Conservation (phyloP, 2,797 vertebrate genomes). For the Aulostomus chinensis region DNA sequence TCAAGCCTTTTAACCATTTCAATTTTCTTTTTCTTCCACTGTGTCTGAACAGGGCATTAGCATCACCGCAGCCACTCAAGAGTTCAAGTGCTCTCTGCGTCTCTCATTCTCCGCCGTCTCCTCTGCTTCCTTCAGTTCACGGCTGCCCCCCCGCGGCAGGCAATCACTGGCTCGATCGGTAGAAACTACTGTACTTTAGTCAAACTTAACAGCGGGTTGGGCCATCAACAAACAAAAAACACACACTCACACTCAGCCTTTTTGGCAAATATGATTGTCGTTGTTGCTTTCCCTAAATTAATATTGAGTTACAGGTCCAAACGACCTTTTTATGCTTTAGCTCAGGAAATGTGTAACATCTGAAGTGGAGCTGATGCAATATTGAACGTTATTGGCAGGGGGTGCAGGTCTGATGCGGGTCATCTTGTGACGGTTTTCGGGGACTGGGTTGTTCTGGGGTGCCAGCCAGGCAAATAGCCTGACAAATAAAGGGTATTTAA, state of each 20-base stretch:
- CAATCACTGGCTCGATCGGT: slow-evolving; percentile 27
- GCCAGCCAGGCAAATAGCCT: no score
- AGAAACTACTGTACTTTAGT: slow-evolving; percentile 31
- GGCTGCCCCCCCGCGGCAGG: neutral
- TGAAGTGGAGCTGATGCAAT: no score
- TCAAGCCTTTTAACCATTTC: slow-evolving; percentile 41
- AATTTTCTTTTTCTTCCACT: slow-evolving; percentile 14
- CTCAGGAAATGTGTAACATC: no score
- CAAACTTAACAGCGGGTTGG: slow-evolving; percentile 13
- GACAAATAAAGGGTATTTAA: no score
- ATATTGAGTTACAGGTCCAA: no score
- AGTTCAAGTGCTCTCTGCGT: slow-evolving; percentile 40
- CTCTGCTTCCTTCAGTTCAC: slow-evolving; percentile 11
- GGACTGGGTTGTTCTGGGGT: no score
- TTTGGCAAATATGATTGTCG: no score
- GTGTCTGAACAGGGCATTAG: slow-evolving; percentile 39
- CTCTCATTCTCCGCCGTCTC: slow-evolving; percentile 10
- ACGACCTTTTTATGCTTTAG: no score
- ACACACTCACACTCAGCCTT: neutral
- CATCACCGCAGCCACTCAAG: slow-evolving; percentile 43
- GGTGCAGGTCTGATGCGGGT: no score
- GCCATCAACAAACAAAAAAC: neutral
- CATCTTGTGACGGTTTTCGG: no score
- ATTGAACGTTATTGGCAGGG: no score
- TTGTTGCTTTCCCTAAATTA: neutral